A percentile compares a stretch with the other conserved stretches of the same genome.
Conservation (phyloP, 2,797 vertebrate species). For the Channallabes apus region DNA sequence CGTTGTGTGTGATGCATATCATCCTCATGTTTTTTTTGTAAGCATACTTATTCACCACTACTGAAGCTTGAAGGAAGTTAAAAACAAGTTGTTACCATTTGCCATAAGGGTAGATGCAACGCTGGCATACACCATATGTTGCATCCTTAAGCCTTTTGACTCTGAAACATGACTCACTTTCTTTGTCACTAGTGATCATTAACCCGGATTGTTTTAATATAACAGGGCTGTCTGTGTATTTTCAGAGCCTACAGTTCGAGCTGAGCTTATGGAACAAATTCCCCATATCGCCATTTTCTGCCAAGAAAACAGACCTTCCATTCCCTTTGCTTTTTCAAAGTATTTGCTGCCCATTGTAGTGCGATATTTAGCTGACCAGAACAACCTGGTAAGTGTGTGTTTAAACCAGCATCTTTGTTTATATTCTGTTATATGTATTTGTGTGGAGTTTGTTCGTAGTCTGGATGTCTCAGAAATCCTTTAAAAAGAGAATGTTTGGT, state of each 20-base stretch:
- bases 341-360: slow-evolving; percentile 86
- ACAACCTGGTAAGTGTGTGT: slow-evolving; percentile 79
- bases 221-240: not conserved
- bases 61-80: no score
- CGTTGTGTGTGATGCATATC: not conserved
- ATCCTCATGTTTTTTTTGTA: not conserved
- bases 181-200: not conserved
- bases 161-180: slow-evolving; percentile 15
- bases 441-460: no score
- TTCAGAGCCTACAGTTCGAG: slow-evolving; percentile 84
- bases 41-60: not conserved
- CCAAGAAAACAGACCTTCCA: slow-evolving; percentile 86
- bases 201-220: slow-evolving; percentile 6
- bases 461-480: not conserved
- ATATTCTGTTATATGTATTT: not conserved
- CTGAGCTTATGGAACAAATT: slow-evolving; percentile 88
- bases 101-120: not conserved
- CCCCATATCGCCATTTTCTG: slow-evolving; percentile 88
- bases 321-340: slow-evolving; percentile 84
- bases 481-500: not conserved
- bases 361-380: slow-evolving; percentile 84
- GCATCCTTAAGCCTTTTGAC: not conserved
- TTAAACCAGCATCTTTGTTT: not conserved
- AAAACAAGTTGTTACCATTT: not conserved
- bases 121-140: not conserved